A percentile compares a stretch with the other conserved stretches of the same genome.
phyloP scores from a whole-genome alignment of 2,888 invertebrate species.

The Aspidiotus destructor region DNA sequence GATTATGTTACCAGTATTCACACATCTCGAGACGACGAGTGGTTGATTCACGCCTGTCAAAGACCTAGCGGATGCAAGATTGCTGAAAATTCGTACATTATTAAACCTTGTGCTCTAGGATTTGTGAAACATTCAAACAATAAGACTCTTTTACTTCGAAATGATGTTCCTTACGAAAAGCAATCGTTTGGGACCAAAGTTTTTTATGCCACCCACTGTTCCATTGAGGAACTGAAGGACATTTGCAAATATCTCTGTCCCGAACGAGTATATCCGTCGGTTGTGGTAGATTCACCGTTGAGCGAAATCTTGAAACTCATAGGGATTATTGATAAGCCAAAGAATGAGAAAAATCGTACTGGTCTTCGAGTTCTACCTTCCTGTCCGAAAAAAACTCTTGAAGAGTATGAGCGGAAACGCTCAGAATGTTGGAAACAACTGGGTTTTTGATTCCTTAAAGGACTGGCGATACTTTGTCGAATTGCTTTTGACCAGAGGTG shows the following conservation, averaged over 20 bases:
- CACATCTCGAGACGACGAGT: background rate
- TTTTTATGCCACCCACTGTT: background rate
- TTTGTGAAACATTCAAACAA: background rate
- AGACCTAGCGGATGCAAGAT: background rate
- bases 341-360: too few species aligned
- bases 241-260: background rate
- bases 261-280: background rate
- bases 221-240: background rate
- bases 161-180: background rate
- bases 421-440: too few species aligned
- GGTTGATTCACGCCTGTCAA: background rate
- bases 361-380: too few species aligned
- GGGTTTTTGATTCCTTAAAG: too few species aligned
- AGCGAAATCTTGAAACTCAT: too few species aligned
- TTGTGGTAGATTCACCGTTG: background rate
- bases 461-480: too few species aligned
- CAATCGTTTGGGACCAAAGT: background rate
- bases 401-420: too few species aligned
- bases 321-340: too few species aligned
- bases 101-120: background rate
- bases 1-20: background rate
- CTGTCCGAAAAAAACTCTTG: too few species aligned
- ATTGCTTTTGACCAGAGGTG: too few species aligned
- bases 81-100: background rate
- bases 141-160: background rate